phyloP scores from a whole-genome alignment of 2,888 invertebrate species.

The Limenitis camilla region DNA sequence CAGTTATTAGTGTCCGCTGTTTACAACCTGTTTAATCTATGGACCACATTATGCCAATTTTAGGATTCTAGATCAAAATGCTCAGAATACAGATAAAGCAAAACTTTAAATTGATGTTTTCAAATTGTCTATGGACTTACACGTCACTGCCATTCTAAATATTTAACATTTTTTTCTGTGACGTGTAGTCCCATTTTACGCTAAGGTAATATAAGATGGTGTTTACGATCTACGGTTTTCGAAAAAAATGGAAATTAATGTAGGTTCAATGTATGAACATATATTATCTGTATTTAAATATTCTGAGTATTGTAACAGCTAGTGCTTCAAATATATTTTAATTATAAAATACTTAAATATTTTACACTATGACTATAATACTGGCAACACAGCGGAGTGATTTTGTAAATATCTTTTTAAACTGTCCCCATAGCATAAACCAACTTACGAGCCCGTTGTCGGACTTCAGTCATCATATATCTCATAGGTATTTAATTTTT shows the following conservation, averaged over 20 bases:
- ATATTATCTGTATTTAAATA: constrained; percentile 32
- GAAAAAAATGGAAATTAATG: not conserved
- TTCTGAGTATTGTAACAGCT: constrained; percentile 22
- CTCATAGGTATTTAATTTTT: constrained; percentile 73
- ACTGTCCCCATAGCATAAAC: constrained; percentile 68
- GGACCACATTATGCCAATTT: constrained; percentile 62
- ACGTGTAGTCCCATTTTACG: constrained; percentile 4
- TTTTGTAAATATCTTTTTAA: constrained; percentile 67
- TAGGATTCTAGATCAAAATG: constrained; percentile 34
- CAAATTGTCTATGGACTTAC: constrained; percentile 8
- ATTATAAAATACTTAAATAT: constrained; percentile 12
- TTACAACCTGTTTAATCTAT: constrained; percentile 25
- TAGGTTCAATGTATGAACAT: constrained; percentile 4
- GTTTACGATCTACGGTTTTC: not conserved
- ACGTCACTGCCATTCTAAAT: constrained; percentile 4
- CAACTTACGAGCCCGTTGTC: constrained; percentile 51
- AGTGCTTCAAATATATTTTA: constrained; percentile 7
- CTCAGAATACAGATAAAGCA: constrained; percentile 29
- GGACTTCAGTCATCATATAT: constrained; percentile 69
- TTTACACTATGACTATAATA: constrained; percentile 16
- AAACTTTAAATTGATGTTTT: constrained; percentile 20
- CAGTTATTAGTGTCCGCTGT: constrained; percentile 18
- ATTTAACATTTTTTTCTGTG: not conserved
- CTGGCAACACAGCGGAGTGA: constrained; percentile 52
- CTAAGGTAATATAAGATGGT: not conserved